A percentile compares a stretch with the other conserved stretches of the same genome.
Evolutionary conservation across 2,888 invertebrate genomes (phyloP).

Genomic region (Sympetrum striolatum): DNA sequence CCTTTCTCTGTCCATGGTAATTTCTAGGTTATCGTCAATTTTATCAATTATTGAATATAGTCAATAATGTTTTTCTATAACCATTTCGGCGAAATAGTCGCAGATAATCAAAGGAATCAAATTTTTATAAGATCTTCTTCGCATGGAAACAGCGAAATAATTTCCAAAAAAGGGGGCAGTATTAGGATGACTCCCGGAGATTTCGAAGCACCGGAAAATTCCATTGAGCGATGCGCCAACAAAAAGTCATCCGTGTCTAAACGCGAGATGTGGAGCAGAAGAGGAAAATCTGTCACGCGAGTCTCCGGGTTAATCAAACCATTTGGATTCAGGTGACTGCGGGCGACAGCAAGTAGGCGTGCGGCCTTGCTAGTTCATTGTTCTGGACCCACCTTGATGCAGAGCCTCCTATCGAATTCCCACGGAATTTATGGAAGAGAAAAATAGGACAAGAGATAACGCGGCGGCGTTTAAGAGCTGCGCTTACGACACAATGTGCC

Average conservation of each 20-base stretch:
- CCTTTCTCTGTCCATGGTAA: too few relatives aligned
- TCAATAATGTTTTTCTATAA: too few relatives aligned
- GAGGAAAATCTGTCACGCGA: slow-evolving; percentile 19
- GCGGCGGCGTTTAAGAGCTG: neutral
- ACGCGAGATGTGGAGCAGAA: neutral
- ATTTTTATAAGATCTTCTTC: too few relatives aligned
- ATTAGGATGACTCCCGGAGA: too few relatives aligned
- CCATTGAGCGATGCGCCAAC: too few relatives aligned
- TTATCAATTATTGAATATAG: too few relatives aligned
- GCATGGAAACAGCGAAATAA: too few relatives aligned
- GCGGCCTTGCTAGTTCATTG: slow-evolving; percentile 15
- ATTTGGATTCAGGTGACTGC: slow-evolving; percentile 29
- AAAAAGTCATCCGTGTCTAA: neutral
- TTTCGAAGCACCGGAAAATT: too few relatives aligned
- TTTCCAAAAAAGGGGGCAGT: too few relatives aligned
- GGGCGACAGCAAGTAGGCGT: neutral
- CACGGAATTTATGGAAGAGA: slow-evolving; percentile 12
- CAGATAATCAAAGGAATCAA: too few relatives aligned
- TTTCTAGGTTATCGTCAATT: too few relatives aligned
- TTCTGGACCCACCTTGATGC: slow-evolving; percentile 1
- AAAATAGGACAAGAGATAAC: neutral
- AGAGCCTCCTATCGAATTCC: neutral
- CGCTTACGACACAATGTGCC: neutral
- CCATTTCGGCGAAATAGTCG: too few relatives aligned
- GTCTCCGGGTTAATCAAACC: slow-evolving; percentile 23